A percentile compares a stretch with the other conserved stretches of the same genome.
Evolutionary conservation across 2,113 vertebrate species (phyloP).

Genomic region (Coryphaenoides rupestris): DNA sequence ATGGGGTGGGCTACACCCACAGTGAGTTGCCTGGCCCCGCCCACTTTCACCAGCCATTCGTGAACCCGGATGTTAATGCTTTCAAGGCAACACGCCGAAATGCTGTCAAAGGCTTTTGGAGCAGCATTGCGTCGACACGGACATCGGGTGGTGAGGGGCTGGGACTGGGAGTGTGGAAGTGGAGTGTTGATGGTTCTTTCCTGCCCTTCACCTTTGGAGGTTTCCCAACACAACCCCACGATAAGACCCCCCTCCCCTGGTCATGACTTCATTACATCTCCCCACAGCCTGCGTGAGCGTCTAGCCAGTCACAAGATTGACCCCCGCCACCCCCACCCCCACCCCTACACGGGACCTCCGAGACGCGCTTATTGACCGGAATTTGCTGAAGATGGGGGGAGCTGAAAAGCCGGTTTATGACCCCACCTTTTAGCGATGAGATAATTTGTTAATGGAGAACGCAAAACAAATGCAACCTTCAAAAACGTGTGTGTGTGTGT

Average conservation of each 20-base stretch:
- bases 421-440: conserved; percentile 19
- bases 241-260: conserved; percentile 50
- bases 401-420: conserved; percentile 15
- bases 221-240: conserved; percentile 46
- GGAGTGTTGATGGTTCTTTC: conserved; percentile 36
- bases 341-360: conserved; percentile 15
- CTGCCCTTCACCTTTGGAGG: conserved; percentile 38
- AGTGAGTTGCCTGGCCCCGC: neutral
- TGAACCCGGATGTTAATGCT: conserved; percentile 46
- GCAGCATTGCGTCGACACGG: conserved; percentile 34
- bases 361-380: conserved; percentile 39
- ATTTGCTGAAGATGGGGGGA: conserved; percentile 23
- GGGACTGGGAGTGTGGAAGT: conserved; percentile 39
- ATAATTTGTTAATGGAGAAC: conserved; percentile 31
- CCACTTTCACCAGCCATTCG: conserved; percentile 24
- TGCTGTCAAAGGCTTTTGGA: too few relatives aligned
- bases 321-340: conserved; percentile 6
- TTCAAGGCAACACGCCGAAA: conserved; percentile 16
- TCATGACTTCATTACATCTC: conserved; percentile 48
- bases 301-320: conserved; percentile 49
- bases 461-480: conserved; percentile 33
- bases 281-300: conserved; percentile 10
- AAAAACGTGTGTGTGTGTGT: conserved; percentile 20
- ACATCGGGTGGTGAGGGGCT: conserved; percentile 35
- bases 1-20: too few relatives aligned